A percentile compares a stretch with the other conserved stretches of the same genome.
These are phyloP conservation scores for Junonia oenone DNA, from an alignment of 2,888 invertebrate species.

Conservation along the genomic window DNA sequence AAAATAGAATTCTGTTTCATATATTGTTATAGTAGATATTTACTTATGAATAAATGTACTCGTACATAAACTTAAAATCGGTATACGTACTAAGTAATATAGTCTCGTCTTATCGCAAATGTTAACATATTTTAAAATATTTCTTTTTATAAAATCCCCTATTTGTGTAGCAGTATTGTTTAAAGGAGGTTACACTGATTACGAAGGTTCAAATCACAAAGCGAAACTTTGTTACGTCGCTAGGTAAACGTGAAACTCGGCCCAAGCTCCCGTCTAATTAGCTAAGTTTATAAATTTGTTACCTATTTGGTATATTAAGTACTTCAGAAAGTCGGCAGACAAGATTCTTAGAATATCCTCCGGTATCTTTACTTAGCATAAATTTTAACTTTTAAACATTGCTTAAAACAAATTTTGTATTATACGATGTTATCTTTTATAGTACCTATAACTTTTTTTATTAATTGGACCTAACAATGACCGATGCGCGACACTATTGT, in stretches of 20 bases:
- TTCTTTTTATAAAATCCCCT: not conserved
- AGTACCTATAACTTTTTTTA: too few species aligned
- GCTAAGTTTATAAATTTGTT: slow-evolving; percentile 73
- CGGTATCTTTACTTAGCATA: slow-evolving; percentile 29
- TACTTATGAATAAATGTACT: too few species aligned
- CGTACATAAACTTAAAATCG: too few species aligned
- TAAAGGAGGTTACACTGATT: slow-evolving; percentile 46
- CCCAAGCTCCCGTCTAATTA: slow-evolving; percentile 60
- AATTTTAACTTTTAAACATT: slow-evolving; percentile 28
- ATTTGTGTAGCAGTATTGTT: slow-evolving; percentile 6
- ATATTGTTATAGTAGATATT: too few species aligned
- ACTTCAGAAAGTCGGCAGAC: slow-evolving; percentile 44
- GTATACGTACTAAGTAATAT: not conserved
- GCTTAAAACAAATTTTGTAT: slow-evolving; percentile 24
- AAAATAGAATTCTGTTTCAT: too few species aligned
- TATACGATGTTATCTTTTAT: not conserved
- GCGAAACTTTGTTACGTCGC: slow-evolving; percentile 53
- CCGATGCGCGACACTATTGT: too few species aligned
- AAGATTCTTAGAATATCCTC: slow-evolving; percentile 42
- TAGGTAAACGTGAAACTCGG: slow-evolving; percentile 63
- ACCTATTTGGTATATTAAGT: slow-evolving; percentile 73
- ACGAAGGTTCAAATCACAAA: slow-evolving; percentile 60
- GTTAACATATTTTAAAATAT: not conserved
- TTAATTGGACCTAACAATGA: too few species aligned
- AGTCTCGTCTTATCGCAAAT: not conserved